These are phyloP conservation scores for Chorisops tibialis DNA, from an alignment of 2,888 invertebrate species.

Conservation along the genomic window DNA sequence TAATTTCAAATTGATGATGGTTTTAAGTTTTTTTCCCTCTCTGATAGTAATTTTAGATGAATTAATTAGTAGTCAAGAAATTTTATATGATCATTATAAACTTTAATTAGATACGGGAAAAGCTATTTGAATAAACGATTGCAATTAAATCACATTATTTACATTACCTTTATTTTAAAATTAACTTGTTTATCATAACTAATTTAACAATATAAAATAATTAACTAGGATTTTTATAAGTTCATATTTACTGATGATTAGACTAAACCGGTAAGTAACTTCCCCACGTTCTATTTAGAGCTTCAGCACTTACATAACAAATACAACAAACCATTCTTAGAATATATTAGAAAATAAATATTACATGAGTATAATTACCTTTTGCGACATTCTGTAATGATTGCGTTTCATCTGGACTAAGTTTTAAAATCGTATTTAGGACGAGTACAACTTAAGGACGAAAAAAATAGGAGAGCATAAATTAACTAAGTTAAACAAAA, in stretches of 20 bases:
- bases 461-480: conserved; percentile 45
- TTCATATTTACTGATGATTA: conserved; percentile 28
- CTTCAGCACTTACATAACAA: conserved; percentile 43
- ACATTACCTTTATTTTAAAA: too few species aligned
- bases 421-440: conserved; percentile 85
- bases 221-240: conserved; percentile 7
- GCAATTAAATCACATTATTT: too few species aligned
- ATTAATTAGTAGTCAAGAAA: too few species aligned
- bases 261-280: conserved; percentile 59
- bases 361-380: conserved; percentile 58
- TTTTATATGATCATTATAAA: too few species aligned
- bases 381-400: conserved; percentile 73
- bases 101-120: too few species aligned
- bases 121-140: too few species aligned
- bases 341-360: neutral
- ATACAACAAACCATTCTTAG: neutral
- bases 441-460: conserved; percentile 92
- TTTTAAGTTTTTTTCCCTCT: too few species aligned
- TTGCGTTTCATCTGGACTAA: conserved; percentile 81
- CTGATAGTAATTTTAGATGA: too few species aligned
- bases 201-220: conserved; percentile 12
- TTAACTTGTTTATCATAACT: neutral
- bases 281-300: conserved; percentile 57
- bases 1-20: too few species aligned
- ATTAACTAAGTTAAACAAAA: too few species aligned